Base-by-base conservation (phyloP, 2,113 vertebrate genomes). In the Chitala chitala region DNA sequence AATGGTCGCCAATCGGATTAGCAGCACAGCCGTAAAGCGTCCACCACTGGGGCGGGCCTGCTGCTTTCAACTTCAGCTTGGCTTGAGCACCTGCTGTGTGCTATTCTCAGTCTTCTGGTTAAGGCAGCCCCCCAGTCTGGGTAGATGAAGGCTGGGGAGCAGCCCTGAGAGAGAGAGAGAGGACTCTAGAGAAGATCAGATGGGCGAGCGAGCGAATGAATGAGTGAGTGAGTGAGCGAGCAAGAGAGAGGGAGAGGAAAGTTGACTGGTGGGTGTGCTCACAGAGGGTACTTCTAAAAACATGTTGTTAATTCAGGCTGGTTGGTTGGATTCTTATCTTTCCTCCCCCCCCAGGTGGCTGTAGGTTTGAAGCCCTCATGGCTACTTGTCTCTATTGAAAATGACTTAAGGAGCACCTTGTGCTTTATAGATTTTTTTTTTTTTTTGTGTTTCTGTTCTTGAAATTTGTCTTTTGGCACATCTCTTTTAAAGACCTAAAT, bases 91-190 rank as follows among this genome's bases (percentile, higher is more conserved):
- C 70, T 72, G 70, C 54, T 72, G 70, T 59, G 54, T 55, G 54
- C 70, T 72, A 72, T 72, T 72, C 70, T 72, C 64, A 54, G 70
- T 38, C 54, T 26, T 22, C 4, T 44, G 54, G 70, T 40, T 72
- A 46, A 56, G 70, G 36, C 54, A 58, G 22, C 70, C 53, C 54
- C 63, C 9, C 38, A 33, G 22, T 38, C n/a, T 17, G 70, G 54
- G 24, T 40, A 58, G 54, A 72, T 58, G 70, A 54, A 58, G 54
- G 70, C 70, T 59, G 54, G 42, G 53, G 36, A 22, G 9, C 50
- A 56, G 51, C 26, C 31, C 20, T 38, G 69, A 50, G 50, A 53
- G 69, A 31, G 50, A 15, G 12, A 15, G 31, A 63, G 33, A 38
- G 33, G 17, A 38, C 36, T 33, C 61, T 20, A 33, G 40, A 22